Percentiles rank a stretch among this genome's conserved stretches.
Evolutionary conservation across 2,113 vertebrate genomes (phyloP).

Genomic region (Hippocampus abdominalis): DNA sequence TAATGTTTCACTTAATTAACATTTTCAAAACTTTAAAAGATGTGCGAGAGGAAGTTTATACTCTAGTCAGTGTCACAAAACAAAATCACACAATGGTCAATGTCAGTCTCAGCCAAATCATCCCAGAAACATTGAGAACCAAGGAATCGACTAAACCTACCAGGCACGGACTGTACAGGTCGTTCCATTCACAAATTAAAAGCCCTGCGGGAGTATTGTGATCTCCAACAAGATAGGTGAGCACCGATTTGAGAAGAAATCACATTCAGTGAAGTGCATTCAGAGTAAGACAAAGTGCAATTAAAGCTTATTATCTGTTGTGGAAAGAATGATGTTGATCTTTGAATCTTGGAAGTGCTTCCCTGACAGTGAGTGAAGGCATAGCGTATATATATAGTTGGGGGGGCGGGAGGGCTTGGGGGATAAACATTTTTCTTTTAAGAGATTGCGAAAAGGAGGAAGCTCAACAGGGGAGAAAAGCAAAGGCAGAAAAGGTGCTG

Average conservation of each 20-base stretch:
- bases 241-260: neutral
- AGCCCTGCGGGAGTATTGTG: neutral
- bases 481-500: constrained; percentile 31
- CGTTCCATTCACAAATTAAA: neutral
- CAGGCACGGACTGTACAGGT: neutral
- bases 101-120: neutral
- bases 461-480: constrained; percentile 8
- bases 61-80: too few species aligned
- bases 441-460: neutral
- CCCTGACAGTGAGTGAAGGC: constrained; percentile 24
- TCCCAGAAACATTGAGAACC: neutral
- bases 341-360: neutral
- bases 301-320: neutral
- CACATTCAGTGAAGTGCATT: neutral
- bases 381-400: too few species aligned
- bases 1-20: neutral
- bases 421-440: constrained; percentile 14
- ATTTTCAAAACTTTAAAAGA: too few species aligned
- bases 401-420: too few species aligned
- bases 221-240: neutral
- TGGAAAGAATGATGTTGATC: neutral
- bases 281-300: neutral
- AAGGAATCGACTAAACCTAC: neutral
- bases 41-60: too few species aligned
- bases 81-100: neutral